Conservation (phyloP, 23 tunicate genomes). For the Clavelina lepadiformis region DNA sequence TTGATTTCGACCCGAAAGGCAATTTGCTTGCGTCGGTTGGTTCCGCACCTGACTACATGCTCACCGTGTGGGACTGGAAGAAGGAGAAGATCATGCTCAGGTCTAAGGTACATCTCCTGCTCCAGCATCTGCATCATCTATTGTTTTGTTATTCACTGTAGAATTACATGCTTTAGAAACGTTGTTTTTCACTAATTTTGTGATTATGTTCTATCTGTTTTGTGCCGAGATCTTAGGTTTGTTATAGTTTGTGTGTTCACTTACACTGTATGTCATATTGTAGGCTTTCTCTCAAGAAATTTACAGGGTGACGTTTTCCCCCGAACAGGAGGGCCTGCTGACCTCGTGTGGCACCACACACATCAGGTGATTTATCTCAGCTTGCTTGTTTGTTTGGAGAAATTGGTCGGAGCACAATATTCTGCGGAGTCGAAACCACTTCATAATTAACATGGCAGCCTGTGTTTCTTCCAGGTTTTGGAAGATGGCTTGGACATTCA, state of each 20-base stretch:
- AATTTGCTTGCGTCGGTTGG: constrained; percentile 95
- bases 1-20: constrained; percentile 92
- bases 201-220: too few species aligned
- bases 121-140: too few species aligned
- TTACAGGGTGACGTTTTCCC: constrained; percentile 87
- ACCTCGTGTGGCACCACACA: constrained; percentile 97
- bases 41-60: constrained; percentile 90
- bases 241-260: not conserved
- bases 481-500: constrained; percentile 99
- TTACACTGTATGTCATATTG: not conserved
- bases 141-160: too few species aligned
- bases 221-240: not conserved
- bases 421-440: too few species aligned
- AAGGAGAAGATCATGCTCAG: constrained; percentile 85
- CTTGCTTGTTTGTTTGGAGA: not conserved
- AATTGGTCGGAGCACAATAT: too few species aligned
- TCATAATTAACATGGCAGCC: too few species aligned
- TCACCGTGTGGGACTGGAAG: constrained; percentile 96
- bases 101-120: constrained; percentile 95
- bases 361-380: constrained; percentile 49
- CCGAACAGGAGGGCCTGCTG: constrained; percentile 93
- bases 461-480: constrained; percentile 54
- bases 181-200: too few species aligned
- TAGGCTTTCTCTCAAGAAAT: constrained; percentile 98
- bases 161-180: too few species aligned